Conservation (phyloP, 2,888 invertebrate genomes). For the Tipula unca region DNA sequence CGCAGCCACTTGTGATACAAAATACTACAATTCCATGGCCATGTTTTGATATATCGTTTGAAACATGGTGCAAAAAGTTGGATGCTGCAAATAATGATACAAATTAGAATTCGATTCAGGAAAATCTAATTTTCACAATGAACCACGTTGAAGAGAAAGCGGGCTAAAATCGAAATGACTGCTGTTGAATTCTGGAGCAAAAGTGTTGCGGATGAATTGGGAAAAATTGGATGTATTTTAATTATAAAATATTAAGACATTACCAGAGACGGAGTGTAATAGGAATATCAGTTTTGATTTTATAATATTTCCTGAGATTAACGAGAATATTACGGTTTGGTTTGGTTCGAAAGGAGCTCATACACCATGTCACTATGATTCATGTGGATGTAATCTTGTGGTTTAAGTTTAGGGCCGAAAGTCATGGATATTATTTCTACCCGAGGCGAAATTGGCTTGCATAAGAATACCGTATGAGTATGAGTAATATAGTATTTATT, state of each 20-base stretch:
- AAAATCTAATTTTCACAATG: constrained; percentile 31
- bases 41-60: constrained; percentile 32
- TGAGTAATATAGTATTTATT: constrained; percentile 93
- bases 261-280: constrained; percentile 32
- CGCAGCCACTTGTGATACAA: constrained; percentile 33
- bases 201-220: constrained; percentile 45
- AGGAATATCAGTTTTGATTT: constrained; percentile 52
- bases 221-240: constrained; percentile 33
- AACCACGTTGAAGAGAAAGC: constrained; percentile 73
- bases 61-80: constrained; percentile 33
- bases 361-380: constrained; percentile 90
- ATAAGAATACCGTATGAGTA: constrained; percentile 89
- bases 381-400: constrained; percentile 89
- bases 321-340: constrained; percentile 73
- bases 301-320: constrained; percentile 63
- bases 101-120: constrained; percentile 32
- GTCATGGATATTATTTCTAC: constrained; percentile 86
- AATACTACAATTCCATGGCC: constrained; percentile 33
- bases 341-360: constrained; percentile 79
- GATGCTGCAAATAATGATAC: background rate
- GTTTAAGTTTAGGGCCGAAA: constrained; percentile 87
- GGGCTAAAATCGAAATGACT: constrained; percentile 49
- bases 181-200: constrained; percentile 53
- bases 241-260: constrained; percentile 33
- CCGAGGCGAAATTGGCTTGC: constrained; percentile 61